Base-by-base conservation (phyloP, 2,113 vertebrate species). In the Lophotis ruficrista region DNA sequence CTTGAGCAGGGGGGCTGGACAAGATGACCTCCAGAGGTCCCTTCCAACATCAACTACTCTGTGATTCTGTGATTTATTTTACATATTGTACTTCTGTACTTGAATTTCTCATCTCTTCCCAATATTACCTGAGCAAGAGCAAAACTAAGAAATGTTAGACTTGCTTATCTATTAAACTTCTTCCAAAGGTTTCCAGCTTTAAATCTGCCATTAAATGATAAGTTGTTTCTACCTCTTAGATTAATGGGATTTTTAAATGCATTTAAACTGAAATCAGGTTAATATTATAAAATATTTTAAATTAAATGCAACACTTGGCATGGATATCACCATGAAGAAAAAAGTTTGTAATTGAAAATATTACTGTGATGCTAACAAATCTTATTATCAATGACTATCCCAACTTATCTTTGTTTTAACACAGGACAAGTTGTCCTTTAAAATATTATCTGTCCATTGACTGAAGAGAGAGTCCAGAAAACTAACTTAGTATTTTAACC, bases 221-320 rank as follows among this genome's bases (percentile, higher is more conserved):
- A 92, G 35, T 73, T 61, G 4, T 50, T 48, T 75, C 61, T 70
- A 31, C 64, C 77, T 33, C 83, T 85, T 88, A 28, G 28, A 79
- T 84, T 95, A 94, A 81, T 79, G 19, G 31, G 12, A 65, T 88
- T 35, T n/a, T 79, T 96, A 90, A 95, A 89, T 24, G 68, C 6
- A 80, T 90, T 93, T 95, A 87, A 96, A 91, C 4, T 91, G 53
- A 96, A 87, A 97, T 72, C 61, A 94, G 22, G 18, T 82, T 87
- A 87, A 56, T 5, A 78, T 87, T 69, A 81, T 43, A 47, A 75
- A 87, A 28, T 38, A 92, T n/a, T 95, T 96, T 33, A 87, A 94
- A 93, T 94, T 93, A 96, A 96, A 93, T 90, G 77, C n/a, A 91
- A 61, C 14, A 35, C 10, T 90, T 61, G 35, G 14, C 73, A 75